Conservation (phyloP, 1,140 invertebrate genomes). For the Drosophila subobscura region DNA sequence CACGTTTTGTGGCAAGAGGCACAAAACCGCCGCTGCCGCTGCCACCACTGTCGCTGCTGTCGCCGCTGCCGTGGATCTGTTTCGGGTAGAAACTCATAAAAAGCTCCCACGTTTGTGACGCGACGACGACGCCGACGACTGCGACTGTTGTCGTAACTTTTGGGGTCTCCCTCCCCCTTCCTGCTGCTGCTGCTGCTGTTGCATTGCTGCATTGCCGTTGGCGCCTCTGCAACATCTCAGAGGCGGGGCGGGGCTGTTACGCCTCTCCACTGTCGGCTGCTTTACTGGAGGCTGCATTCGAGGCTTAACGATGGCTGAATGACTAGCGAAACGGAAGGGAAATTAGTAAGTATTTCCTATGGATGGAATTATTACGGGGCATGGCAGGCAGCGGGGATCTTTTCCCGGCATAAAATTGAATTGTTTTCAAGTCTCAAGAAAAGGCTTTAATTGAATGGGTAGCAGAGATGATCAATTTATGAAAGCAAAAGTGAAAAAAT, state of each 20-base stretch:
- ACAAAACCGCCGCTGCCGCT: constrained; percentile 23
- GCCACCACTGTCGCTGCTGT: constrained; percentile 8
- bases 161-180: constrained; percentile 8
- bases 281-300: constrained; percentile 3
- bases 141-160: constrained; percentile 67
- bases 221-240: constrained; percentile 28
- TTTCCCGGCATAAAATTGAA: no score
- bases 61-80: constrained; percentile 40
- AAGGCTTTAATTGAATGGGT: no score
- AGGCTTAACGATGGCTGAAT: constrained; percentile 7
- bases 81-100: constrained; percentile 66
- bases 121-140: constrained; percentile 17
- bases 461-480: no score
- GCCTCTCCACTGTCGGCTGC: not conserved
- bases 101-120: constrained; percentile 72
- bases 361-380: no score
- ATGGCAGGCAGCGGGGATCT: no score
- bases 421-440: no score
- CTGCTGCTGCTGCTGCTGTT: not conserved
- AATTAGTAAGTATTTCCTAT: no score
- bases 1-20: constrained; percentile 55
- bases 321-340: not conserved
- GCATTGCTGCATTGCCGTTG: constrained; percentile 41
- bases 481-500: no score
- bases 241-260: not conserved